phyloP scores from a whole-genome alignment of 2,113 vertebrate species.

The Scomber japonicus region DNA sequence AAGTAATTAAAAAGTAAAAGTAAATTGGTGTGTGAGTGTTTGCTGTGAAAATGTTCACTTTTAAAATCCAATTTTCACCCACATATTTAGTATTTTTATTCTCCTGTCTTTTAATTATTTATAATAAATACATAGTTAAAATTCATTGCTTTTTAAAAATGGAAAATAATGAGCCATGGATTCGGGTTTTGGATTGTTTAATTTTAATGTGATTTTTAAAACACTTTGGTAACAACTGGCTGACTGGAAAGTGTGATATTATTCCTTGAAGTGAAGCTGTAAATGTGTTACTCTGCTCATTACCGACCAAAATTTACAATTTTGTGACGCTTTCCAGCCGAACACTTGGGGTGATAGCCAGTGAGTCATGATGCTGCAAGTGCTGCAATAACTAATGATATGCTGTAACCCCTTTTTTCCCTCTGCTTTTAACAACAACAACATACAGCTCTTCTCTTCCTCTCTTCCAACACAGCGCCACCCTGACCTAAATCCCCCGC shows the following conservation, averaged over 20 bases:
- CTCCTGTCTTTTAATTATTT: conserved; percentile 5
- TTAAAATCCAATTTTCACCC: conserved; percentile 25
- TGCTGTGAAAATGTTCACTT: conserved; percentile 17
- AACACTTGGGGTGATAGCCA: conserved; percentile 28
- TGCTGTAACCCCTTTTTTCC: conserved; percentile 46
- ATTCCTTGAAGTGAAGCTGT: conserved; percentile 23
- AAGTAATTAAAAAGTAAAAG: conserved; percentile 13
- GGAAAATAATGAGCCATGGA: conserved; percentile 29
- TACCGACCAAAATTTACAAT: conserved; percentile 43
- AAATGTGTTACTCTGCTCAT: conserved; percentile 46
- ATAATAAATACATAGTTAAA: neutral
- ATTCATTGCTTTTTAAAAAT: neutral
- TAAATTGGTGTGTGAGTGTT: conserved; percentile 20
- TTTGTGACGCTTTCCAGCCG: conserved; percentile 2
- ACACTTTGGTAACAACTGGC: conserved; percentile 12
- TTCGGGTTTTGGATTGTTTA: conserved; percentile 10
- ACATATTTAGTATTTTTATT: conserved; percentile 9
- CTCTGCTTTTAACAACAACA: conserved; percentile 47
- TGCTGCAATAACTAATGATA: conserved; percentile 22
- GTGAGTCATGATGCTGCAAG: conserved; percentile 29
- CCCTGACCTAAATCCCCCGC: conserved; percentile 78
- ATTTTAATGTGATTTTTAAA: conserved; percentile 16
- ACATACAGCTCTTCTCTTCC: conserved; percentile 29
- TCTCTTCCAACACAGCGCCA: conserved; percentile 48
- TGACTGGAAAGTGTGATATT: conserved; percentile 25